These are phyloP conservation scores for Caenorhabditis sp. DNA, from an alignment of 2,888 invertebrate species.

Conservation along the genomic window DNA sequence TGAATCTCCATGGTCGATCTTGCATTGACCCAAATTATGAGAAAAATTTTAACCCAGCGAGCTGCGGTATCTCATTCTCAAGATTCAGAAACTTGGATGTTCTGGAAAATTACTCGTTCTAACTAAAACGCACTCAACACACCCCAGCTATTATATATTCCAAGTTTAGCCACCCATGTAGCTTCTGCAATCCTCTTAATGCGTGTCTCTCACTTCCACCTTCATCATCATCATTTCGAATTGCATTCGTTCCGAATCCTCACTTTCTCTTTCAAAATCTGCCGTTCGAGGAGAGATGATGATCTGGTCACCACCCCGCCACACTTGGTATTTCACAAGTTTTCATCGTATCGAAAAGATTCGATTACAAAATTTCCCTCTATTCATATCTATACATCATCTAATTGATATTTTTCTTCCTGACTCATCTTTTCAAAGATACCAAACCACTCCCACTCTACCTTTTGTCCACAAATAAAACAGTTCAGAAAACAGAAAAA, in stretches of 20 bases:
- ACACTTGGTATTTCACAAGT: slow-evolving; percentile 24
- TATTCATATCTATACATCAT: not conserved
- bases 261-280: slow-evolving; percentile 52
- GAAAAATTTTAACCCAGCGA: no score
- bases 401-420: slow-evolving; percentile 11
- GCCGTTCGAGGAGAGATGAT: slow-evolving; percentile 39
- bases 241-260: slow-evolving; percentile 45
- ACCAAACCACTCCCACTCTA: slow-evolving; percentile 24
- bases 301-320: slow-evolving; percentile 2
- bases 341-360: not conserved
- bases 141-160: not conserved
- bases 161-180: slow-evolving; percentile 2
- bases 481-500: slow-evolving; percentile 15
- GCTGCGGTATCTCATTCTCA: no score
- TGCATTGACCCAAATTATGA: no score
- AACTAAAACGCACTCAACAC: no score
- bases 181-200: not conserved
- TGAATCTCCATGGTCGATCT: no score
- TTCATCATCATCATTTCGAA: slow-evolving; percentile 11
- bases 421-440: not conserved
- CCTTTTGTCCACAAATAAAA: slow-evolving; percentile 34
- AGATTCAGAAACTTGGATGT: no score
- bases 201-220: not conserved
- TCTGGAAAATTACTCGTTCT: no score
- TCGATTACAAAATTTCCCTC: not conserved